A percentile compares a stretch with the other conserved stretches of the same genome.
Conservation (phyloP, 2,888 invertebrate species). For the Gandaritis pyraliata region DNA sequence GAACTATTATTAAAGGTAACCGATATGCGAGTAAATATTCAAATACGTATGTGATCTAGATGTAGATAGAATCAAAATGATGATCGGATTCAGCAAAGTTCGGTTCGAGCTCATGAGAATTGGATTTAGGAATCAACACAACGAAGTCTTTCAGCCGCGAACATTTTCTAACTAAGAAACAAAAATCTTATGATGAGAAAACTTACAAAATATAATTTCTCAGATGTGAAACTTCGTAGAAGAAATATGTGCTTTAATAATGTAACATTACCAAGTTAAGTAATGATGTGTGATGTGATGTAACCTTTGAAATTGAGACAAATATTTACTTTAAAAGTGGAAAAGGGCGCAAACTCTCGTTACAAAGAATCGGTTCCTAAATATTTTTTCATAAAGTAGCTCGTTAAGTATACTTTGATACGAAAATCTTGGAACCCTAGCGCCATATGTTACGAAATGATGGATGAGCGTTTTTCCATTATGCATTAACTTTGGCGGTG, state of each 20-base stretch:
- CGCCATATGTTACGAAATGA: conserved; percentile 40
- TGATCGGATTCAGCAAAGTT: no score
- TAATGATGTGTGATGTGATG: background rate
- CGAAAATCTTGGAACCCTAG: conserved; percentile 28
- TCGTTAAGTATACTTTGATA: conserved; percentile 37
- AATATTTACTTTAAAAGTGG: conserved; percentile 12
- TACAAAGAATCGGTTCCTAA: no score
- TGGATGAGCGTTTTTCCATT: conserved; percentile 38
- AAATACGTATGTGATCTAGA: no score
- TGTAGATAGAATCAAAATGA: no score
- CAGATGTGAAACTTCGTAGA: background rate
- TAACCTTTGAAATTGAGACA: conserved; percentile 8
- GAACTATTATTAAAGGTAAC: no score
- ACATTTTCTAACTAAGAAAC: background rate
- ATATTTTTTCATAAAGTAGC: conserved; percentile 24
- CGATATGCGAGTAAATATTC: no score
- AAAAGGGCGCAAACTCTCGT: background rate
- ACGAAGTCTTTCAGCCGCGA: no score
- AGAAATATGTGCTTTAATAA: background rate
- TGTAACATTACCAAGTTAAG: background rate
- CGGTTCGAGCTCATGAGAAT: no score
- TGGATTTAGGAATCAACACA: no score
- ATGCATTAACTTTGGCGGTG: conserved; percentile 34
- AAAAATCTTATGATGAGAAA: background rate
- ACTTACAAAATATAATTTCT: background rate